A percentile compares a stretch with the other conserved stretches of the same genome.
phyloP scores from a whole-genome alignment of 2,888 invertebrate species.

The Holacanthella duospinosa region DNA sequence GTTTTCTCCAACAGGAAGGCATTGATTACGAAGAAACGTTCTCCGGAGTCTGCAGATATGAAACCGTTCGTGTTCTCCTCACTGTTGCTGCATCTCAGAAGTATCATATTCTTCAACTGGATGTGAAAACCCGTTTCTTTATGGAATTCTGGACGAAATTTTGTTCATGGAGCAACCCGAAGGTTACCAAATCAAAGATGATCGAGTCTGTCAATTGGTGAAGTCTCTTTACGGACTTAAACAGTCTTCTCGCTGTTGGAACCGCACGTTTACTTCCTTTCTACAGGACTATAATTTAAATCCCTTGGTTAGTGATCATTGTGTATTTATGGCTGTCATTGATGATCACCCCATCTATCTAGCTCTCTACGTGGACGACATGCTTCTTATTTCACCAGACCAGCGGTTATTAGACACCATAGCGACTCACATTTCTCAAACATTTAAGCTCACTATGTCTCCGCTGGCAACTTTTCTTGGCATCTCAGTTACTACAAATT shows the following conservation, averaged over 20 bases:
- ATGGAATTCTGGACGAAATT: no score
- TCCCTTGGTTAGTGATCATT: neutral
- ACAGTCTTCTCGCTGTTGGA: neutral
- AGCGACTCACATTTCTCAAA: neutral
- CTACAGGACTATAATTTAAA: neutral
- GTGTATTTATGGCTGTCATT: neutral
- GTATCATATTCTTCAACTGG: neutral
- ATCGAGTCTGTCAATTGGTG: no score
- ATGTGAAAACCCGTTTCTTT: slow-evolving; percentile 1
- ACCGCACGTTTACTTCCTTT: no score
- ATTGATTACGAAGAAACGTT: neutral
- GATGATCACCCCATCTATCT: neutral
- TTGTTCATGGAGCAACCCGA: no score
- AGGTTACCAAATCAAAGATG: no score
- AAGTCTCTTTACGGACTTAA: no score
- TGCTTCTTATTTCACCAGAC: neutral
- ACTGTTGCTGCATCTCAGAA: neutral
- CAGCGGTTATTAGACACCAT: neutral
- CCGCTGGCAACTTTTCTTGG: neutral
- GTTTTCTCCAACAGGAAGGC: neutral
- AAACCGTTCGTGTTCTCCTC: no score
- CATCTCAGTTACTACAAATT: neutral
- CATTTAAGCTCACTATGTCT: neutral
- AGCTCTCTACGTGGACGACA: neutral
- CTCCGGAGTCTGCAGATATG: neutral